A percentile compares a stretch with the other conserved stretches of the same genome.
Evolutionary conservation across 2,113 vertebrate genomes (phyloP).

Genomic region (Anolis carolinensis): DNA sequence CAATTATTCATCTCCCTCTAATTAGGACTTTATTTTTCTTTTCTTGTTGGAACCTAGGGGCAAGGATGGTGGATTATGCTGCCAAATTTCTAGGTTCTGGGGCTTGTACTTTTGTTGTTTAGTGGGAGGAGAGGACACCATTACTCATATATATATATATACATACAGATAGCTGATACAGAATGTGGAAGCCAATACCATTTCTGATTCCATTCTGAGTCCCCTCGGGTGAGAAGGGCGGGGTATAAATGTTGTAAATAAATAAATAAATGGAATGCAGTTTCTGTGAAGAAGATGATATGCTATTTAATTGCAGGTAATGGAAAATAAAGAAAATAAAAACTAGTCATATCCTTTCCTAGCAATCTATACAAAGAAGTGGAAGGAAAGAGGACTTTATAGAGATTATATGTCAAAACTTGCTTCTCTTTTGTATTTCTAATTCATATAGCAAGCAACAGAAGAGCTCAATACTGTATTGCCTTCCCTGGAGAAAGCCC

Average conservation of each 20-base stretch:
- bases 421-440: neutral
- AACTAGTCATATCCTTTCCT: neutral
- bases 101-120: too few relatives aligned
- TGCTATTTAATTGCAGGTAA: neutral
- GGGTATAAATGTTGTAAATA: too few relatives aligned
- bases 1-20: too few relatives aligned
- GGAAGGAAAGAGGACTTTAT: too few relatives aligned
- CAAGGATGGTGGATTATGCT: too few relatives aligned
- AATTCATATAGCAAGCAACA: slow-evolving; percentile 55
- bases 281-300: neutral
- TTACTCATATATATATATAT: too few relatives aligned
- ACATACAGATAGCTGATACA: neutral
- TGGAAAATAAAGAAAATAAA: neutral
- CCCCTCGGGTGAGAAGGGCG: too few relatives aligned
- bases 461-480: slow-evolving; percentile 64
- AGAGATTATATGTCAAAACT: neutral
- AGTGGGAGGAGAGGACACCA: too few relatives aligned
- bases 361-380: neutral
- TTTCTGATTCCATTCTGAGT: too few relatives aligned
- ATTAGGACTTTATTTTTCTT: too few relatives aligned
- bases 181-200: neutral
- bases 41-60: too few relatives aligned
- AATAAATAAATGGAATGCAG: neutral
- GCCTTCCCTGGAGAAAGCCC: slow-evolving; percentile 62
- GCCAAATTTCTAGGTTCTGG: too few relatives aligned